These are phyloP conservation scores for Zaprionus inermis DNA, from an alignment of 1,140 invertebrate species.

Conservation along the genomic window DNA sequence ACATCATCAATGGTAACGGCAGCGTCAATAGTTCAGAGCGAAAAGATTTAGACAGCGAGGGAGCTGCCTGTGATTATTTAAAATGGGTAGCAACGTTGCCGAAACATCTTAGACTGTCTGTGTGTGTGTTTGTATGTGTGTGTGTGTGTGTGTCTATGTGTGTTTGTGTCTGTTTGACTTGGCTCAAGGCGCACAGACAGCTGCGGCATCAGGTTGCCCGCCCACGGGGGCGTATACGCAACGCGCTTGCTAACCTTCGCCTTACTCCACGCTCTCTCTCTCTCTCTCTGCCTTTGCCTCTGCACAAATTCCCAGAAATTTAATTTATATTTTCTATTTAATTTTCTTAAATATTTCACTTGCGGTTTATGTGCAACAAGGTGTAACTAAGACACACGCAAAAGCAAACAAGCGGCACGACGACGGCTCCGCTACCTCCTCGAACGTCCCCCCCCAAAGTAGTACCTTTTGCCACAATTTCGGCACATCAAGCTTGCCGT, in stretches of 20 bases:
- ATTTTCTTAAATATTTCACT: constrained; percentile 34
- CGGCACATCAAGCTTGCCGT: background rate
- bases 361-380: constrained; percentile 29
- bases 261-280: background rate
- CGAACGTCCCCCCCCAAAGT: background rate
- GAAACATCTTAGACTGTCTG: background rate
- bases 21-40: constrained; percentile 51
- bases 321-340: constrained; percentile 48
- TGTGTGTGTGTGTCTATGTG: background rate
- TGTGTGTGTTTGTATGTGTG: background rate
- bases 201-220: constrained; percentile 19
- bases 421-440: background rate
- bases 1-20: constrained; percentile 55
- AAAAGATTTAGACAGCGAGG: constrained; percentile 12
- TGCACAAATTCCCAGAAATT: constrained; percentile 42
- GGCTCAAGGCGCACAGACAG: constrained; percentile 14
- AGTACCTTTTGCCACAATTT: constrained; percentile 37
- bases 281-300: background rate
- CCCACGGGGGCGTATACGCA: constrained; percentile 45
- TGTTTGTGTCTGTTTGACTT: constrained; percentile 8
- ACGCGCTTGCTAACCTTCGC: constrained; percentile 1
- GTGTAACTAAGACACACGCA: constrained; percentile 35
- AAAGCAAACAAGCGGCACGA: constrained; percentile 2
- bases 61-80: constrained; percentile 33
- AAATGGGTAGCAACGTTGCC: constrained; percentile 47